A percentile compares a stretch with the other conserved stretches of the same genome.
These are phyloP conservation scores for Eriosoma lanigerum DNA, from an alignment of 1,140 invertebrate genomes.

Conservation along the genomic window DNA sequence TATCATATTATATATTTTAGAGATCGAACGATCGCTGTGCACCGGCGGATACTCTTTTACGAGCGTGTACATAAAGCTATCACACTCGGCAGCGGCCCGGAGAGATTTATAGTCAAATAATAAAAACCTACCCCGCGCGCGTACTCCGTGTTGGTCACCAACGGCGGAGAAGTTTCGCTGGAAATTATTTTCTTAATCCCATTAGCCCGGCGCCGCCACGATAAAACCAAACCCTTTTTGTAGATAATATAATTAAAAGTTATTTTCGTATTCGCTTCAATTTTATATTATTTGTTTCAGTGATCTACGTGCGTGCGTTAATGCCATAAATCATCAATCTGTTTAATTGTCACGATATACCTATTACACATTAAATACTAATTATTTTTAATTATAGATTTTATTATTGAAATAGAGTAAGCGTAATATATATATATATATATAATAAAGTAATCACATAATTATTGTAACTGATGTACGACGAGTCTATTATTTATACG, in stretches of 20 bases:
- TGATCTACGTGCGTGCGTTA: too few species aligned
- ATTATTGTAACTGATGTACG: too few species aligned
- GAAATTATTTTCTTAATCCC: slow-evolving; percentile 44
- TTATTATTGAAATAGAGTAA: too few species aligned
- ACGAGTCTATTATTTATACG: too few species aligned
- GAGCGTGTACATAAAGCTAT: slow-evolving; percentile 31
- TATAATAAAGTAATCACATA: too few species aligned
- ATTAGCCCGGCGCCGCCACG: slow-evolving; percentile 14
- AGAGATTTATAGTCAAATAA: slow-evolving; percentile 21
- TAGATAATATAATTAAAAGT: not conserved
- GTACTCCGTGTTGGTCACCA: not conserved
- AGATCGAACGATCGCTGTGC: not conserved
- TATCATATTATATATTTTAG: not conserved
- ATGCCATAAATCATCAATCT: too few species aligned
- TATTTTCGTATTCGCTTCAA: not conserved
- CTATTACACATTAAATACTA: too few species aligned
- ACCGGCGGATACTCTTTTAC: slow-evolving; percentile 30
- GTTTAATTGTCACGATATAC: too few species aligned
- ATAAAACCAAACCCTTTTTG: slow-evolving; percentile 24
- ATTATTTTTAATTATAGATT: too few species aligned
- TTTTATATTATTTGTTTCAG: too few species aligned
- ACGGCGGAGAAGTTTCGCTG: not conserved
- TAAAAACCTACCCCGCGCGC: slow-evolving; percentile 15
- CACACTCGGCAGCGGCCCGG: not conserved
- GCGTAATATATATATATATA: too few species aligned